Evolutionary conservation across 2,888 invertebrate genomes (phyloP).

Genomic region (Nezara viridula): DNA sequence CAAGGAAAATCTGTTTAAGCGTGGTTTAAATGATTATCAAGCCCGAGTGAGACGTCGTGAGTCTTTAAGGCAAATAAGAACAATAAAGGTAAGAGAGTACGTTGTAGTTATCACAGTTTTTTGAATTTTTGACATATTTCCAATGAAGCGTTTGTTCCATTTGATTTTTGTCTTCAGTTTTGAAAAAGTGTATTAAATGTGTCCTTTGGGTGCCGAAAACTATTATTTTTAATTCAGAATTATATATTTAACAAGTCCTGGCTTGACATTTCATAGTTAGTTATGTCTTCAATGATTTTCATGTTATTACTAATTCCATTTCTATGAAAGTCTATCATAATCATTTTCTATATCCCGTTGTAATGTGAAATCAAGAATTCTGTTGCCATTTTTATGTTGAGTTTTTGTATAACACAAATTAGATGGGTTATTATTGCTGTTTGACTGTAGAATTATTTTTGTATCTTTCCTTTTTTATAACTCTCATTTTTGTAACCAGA

Average conservation of each 20-base stretch:
- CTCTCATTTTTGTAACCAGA: too few species aligned
- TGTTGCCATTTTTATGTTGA: too few species aligned
- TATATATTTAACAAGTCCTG: background rate
- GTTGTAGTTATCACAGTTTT: background rate
- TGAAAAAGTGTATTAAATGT: background rate
- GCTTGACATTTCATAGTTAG: background rate
- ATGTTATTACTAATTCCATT: too few species aligned
- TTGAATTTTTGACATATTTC: background rate
- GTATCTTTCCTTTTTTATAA: too few species aligned
- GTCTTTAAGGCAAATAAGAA: constrained; percentile 64
- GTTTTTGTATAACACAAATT: too few species aligned
- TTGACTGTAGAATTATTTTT: too few species aligned
- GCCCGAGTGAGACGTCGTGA: constrained; percentile 65
- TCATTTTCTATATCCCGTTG: too few species aligned
- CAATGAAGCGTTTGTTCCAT: background rate
- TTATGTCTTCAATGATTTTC: background rate
- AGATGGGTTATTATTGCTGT: too few species aligned
- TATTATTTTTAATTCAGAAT: background rate
- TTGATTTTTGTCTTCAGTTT: background rate
- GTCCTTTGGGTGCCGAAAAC: background rate
- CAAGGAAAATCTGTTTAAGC: constrained; percentile 64
- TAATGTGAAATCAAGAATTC: too few species aligned
- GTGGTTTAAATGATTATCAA: constrained; percentile 65
- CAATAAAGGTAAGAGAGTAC: constrained; percentile 57
- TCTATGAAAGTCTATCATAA: too few species aligned